Evolutionary conservation across 2,888 invertebrate species (phyloP), one percentile per base, ranked within the genome.

Genomic region (Rhopalosiphum nymphaeae): DNA sequence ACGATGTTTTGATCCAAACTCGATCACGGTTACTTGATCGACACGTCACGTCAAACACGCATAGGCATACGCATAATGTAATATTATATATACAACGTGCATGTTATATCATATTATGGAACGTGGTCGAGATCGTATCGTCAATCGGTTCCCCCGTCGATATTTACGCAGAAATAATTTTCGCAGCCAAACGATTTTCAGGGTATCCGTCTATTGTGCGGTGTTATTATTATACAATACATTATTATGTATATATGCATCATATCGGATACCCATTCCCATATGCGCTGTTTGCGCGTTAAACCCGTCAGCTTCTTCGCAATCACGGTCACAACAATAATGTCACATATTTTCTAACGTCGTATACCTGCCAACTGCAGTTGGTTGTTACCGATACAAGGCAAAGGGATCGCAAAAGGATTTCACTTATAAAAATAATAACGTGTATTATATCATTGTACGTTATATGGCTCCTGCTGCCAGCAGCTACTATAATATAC

Each of bases 1-100:
- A 61, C 46, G 36, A 61, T 88, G 92, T 89, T 93, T 89, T 93
- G 92, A 93, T 93, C 11, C 53, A 89, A 93, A 93, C 16, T n/a
- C 78, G 25, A 78, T 92, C 88, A 44, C 56, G 57, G 57, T 5
- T 84, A 26, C 57, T 84, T 46, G 91, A 91, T 85, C 84, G 44
- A 44, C 84, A 57, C 13, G 78, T 46, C 49, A 92, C 92, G 92
- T 85, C 91, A 57, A 85, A 91, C 91, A 67, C 56, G 29, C 36
- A 25, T 25, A 53, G 11, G 10, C n/a, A 42, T 26, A 36, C 88
- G 56, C 11, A 36, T 78, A 11, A n/a, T 84, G 36, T 21, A 49
- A 57, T 88, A 88, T 53, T n/a, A 16, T 89, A 25, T 57, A 53
- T 29, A 78, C 44, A 86, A 26, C 13, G 86, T 46, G 86, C 10